Evolutionary conservation across 2,113 vertebrate genomes (phyloP), one percentile per base, ranked within the genome.

Genomic region (Gadus macrocephalus): DNA sequence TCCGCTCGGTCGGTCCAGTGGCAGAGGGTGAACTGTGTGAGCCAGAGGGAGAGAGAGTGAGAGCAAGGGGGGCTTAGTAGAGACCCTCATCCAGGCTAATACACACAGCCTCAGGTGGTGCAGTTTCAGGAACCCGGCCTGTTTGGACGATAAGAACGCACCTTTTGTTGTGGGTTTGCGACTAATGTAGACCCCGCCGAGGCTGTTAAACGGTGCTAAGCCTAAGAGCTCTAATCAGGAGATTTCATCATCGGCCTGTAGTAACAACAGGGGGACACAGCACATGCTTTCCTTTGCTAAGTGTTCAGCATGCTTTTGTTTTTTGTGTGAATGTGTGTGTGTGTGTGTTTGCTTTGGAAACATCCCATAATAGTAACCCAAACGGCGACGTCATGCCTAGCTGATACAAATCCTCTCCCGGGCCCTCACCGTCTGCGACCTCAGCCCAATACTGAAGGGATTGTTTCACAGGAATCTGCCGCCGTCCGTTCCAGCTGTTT

Each of bases 51-150:
- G 65, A 67, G 78, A 27, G 28, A 61, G 20, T 20, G 66, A 74
- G 63, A 70, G 65, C 67, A 79, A 75, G 78, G 80, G 80, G 79
- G 76, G 81, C 82, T 89, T 87, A 86, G 86, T 82, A 66, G 79
- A 88, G 81, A 85, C 53, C 62, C 69, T 85, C 83, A 87, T 83
- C 81, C 72, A 66, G 80, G 77, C 14, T 86, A 82, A 83, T 88
- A 85, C 68, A 81, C 79, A 76, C 71, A 63, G 78, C 79, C 89
- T 87, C 78, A 85, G 84, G 87, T 88, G 79, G 59, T 81, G 70
- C 77, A 83, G 81, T 81, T 74, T 84, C 87, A n/a, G 85, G 85
- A 85, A 86, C 87, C 81, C 83, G 72, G 83, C 78, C 88, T 88
- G 87, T 76, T 67, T 25, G 60, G 74, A 80, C 86, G 89, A 91